Evolutionary conservation across 2,888 invertebrate genomes (phyloP).

Genomic region (Cataglyphis altisquamis): DNA sequence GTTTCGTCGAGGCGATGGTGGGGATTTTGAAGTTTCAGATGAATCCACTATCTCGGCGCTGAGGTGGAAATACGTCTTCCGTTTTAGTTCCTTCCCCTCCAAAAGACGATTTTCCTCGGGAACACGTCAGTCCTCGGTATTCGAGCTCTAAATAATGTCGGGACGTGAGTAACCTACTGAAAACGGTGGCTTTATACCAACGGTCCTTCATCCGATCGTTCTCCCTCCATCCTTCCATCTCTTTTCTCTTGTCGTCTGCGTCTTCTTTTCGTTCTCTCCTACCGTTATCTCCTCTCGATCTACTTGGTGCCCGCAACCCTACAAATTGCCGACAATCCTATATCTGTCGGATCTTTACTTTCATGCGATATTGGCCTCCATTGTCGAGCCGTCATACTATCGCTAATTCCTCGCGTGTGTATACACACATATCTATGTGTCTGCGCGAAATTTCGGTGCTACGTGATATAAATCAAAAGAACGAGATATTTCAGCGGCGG

Average conservation of each 20-base stretch:
- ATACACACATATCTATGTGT: not conserved
- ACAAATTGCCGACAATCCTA: constrained; percentile 73
- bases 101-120: constrained; percentile 69
- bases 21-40: constrained; percentile 64
- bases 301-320: constrained; percentile 44
- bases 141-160: constrained; percentile 74
- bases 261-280: constrained; percentile 16
- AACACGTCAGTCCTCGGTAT: constrained; percentile 70
- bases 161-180: constrained; percentile 75
- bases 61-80: constrained; percentile 64
- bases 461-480: constrained; percentile 42
- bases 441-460: constrained; percentile 33
- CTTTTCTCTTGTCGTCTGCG: constrained; percentile 26
- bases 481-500: constrained; percentile 22
- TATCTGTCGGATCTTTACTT: constrained; percentile 61
- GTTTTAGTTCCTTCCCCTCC: not conserved
- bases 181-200: constrained; percentile 65
- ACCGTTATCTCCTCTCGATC: constrained; percentile 39
- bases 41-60: constrained; percentile 64
- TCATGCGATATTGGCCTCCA: constrained; percentile 52
- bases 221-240: constrained; percentile 28
- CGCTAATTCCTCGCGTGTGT: constrained; percentile 57
- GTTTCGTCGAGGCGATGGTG: constrained; percentile 24
- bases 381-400: constrained; percentile 42
- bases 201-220: constrained; percentile 60